Conservation (phyloP, 1,140 invertebrate species). For the Grapholita molesta region DNA sequence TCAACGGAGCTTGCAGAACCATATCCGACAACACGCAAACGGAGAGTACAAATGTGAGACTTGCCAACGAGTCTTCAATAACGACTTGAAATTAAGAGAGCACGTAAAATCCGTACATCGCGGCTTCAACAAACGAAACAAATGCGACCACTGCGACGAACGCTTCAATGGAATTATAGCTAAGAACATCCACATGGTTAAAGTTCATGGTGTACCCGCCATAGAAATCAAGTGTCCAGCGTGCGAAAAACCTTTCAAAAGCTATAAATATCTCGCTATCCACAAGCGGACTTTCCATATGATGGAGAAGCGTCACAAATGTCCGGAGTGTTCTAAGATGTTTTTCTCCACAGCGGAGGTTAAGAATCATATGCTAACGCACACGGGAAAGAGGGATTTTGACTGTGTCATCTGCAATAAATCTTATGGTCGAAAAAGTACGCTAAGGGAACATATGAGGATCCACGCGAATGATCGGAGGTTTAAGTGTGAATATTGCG, state of each 20-base stretch:
- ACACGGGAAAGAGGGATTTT: constrained; percentile 76
- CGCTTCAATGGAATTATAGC: constrained; percentile 24
- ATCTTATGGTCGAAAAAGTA: constrained; percentile 52
- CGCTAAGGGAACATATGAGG: constrained; percentile 87
- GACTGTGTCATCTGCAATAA: constrained; percentile 76
- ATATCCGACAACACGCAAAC: constrained; percentile 15
- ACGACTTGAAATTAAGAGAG: constrained; percentile 22
- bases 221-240: constrained; percentile 50
- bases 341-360: constrained; percentile 57
- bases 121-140: constrained; percentile 21
- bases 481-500: constrained; percentile 49
- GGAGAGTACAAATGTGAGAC: constrained; percentile 20
- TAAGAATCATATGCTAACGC: constrained; percentile 74
- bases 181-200: constrained; percentile 25
- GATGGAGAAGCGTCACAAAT: constrained; percentile 54
- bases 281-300: constrained; percentile 61
- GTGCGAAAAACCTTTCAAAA: constrained; percentile 55
- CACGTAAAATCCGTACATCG: constrained; percentile 26
- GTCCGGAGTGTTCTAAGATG: constrained; percentile 56
- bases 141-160: constrained; percentile 31
- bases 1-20: constrained; percentile 19
- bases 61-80: constrained; percentile 29
- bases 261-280: constrained; percentile 36
- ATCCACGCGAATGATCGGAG: constrained; percentile 80
- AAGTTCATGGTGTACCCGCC: constrained; percentile 49